Evolutionary conservation across 2,797 vertebrate species (phyloP).

Genomic region (Loris lydekkerianus): DNA sequence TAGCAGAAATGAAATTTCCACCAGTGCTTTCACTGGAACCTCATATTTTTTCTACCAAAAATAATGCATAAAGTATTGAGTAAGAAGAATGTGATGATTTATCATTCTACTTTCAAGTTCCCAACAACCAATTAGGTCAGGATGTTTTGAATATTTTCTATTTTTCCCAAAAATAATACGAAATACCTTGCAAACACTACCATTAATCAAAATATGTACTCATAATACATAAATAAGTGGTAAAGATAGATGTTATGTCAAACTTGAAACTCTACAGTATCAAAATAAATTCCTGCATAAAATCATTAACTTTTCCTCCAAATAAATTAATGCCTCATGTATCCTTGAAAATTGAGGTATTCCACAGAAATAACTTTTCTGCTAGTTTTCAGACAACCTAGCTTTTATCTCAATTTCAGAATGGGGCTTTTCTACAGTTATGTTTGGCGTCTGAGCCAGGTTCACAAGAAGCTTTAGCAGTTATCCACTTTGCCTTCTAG

Average conservation of each 20-base stretch:
- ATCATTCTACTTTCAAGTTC: neutral
- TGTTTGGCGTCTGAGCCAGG: neutral
- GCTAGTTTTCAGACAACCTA: neutral
- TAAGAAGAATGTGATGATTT: neutral
- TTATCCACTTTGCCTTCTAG: neutral
- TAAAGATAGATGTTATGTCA: neutral
- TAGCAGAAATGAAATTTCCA: neutral
- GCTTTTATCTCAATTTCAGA: conserved; percentile 1
- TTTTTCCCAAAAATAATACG: conserved; percentile 30
- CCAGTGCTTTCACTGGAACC: neutral
- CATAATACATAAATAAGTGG: neutral
- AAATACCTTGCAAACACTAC: neutral
- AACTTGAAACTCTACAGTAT: neutral
- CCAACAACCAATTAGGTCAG: neutral
- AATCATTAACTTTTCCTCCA: neutral
- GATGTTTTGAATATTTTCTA: neutral
- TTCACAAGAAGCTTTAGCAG: neutral
- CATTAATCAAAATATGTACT: neutral
- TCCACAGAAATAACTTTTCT: neutral
- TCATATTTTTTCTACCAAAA: neutral
- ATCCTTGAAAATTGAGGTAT: neutral
- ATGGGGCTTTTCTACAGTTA: neutral
- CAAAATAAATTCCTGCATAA: neutral
- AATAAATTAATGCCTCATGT: neutral
- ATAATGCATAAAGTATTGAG: neutral